Evolutionary conservation across 2,797 vertebrate genomes (phyloP), one percentile per base, ranked within the genome.

Genomic region (Phrynocephalus guinanensis): DNA sequence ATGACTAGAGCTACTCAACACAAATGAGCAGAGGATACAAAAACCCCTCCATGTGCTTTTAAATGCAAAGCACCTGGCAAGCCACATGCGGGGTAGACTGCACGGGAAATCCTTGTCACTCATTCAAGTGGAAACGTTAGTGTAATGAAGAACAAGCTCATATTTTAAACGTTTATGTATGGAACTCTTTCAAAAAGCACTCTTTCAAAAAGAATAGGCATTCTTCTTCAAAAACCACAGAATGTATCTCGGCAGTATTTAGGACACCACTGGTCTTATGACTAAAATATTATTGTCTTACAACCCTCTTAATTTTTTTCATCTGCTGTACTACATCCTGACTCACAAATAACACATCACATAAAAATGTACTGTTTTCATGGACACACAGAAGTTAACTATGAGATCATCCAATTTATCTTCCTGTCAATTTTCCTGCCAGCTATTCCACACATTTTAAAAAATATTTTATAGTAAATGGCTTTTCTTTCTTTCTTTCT

Each of bases 31-130:
- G 93, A 94, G 44, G 44, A 76, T 24, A 6, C 15, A 44, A 10
- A 28, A 3, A 1, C 44, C 13, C 60, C 86, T 77, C 93, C 85
- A 77, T 92, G 86, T 86, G 91, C 87, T 83, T 95, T 93, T 95
- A 93, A 92, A 89, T 91, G 82, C 83, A 92, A 94, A 94, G 92
- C 94, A 95, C 92, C 95, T 95, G 93, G 94, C 95, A 95, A 94
- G 70, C 88, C 95, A 94, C 94, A 92, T 95, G 93, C 92, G 85
- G 87, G 90, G 63, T 91, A 94, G 92, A 93, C 94, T 95, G 88
- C 89, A 94, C 90, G 92, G 38, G 30, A 92, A 94, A 95, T 95
- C 90, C 90, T 95, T 95, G 95, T 95, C 93, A 91, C 82, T 95
- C 92, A 91, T 93, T 95, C 94, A 88, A 93, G 79, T 24, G 75